Percentiles rank a stretch among this genome's conserved stretches.
Evolutionary conservation across 2,113 vertebrate genomes (phyloP).

Genomic region (Pedetes capensis): DNA sequence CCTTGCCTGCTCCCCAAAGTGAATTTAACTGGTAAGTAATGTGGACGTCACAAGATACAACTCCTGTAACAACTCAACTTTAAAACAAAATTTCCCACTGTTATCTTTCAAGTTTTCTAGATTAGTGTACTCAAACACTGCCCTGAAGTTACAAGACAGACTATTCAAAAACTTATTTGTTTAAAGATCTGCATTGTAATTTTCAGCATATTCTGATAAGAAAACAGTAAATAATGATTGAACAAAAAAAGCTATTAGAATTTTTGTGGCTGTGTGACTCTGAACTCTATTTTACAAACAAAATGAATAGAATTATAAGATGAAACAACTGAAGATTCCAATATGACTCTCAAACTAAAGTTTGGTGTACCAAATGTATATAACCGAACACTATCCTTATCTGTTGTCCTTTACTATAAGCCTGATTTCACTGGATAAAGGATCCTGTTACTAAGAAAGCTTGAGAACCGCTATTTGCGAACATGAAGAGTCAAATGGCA

Average conservation of each 20-base stretch:
- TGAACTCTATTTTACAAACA: slow-evolving; percentile 21
- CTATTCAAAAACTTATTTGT: background rate
- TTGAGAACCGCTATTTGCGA: background rate
- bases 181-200: background rate
- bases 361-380: background rate
- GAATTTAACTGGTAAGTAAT: background rate
- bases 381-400: background rate
- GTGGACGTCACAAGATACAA: background rate
- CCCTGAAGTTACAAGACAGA: background rate
- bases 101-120: background rate
- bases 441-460: background rate
- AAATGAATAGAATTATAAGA: background rate
- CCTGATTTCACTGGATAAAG: background rate
- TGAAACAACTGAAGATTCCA: background rate
- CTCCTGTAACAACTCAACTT: background rate
- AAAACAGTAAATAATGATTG: background rate
- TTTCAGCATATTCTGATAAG: slow-evolving; percentile 10
- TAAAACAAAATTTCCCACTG: slow-evolving; percentile 16
- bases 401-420: background rate
- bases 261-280: background rate
- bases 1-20: background rate
- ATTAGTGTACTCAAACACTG: background rate
- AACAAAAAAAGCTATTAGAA: background rate
- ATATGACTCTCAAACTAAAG: background rate
- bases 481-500: background rate